Evolutionary conservation across 2,888 invertebrate species (phyloP), one percentile per base, ranked within the genome.

Genomic region (Drosophila ezoana): DNA sequence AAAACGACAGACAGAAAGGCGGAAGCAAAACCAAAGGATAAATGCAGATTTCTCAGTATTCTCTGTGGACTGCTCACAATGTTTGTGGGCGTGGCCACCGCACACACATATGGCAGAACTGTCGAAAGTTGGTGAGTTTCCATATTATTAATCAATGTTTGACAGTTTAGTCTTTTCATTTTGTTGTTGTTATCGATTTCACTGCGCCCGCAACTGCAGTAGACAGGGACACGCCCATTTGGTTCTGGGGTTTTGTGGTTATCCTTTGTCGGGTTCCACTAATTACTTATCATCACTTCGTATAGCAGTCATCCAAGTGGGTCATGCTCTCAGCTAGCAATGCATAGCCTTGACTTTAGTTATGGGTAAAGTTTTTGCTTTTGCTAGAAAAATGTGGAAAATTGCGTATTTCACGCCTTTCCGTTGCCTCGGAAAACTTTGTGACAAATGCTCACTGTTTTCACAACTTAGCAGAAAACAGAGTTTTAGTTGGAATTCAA

Each of bases 21-120:
- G 65, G 67, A 77, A 74, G 47, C 40, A 4, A 28, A 13, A 11
- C 35, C 58, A 52, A 73, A 76, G 76, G 66, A 78, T 59, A 63
- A 20, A 32, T 48, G 59, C 57, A 52, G 58, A 57, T 51, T 72
- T 71, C 61, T 66, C 47, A n/a, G 53, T 35, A 61, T 58, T 49
- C 33, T 4, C 40, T 18, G 43, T 51, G 41, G 28, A 49, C 28
- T 44, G 35, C 41, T 53, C 9, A 13, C 44, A 32, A 43, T 57
- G 35, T 35, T 62, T 43, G 45, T 52, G 58, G 72, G 79, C 68
- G 76, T 64, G 67, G 53, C 72, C 13, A n/a, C 4, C 4, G 23
- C 41, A 61, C 20, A 38, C 72, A 57, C 45, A 72, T 53, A 57
- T 61, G 59, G 40, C 23, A 23, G 32, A 37, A 14, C 44, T 45